These are phyloP conservation scores for Tachina grossa DNA, from an alignment of 2,888 invertebrate species.

Conservation along the genomic window DNA sequence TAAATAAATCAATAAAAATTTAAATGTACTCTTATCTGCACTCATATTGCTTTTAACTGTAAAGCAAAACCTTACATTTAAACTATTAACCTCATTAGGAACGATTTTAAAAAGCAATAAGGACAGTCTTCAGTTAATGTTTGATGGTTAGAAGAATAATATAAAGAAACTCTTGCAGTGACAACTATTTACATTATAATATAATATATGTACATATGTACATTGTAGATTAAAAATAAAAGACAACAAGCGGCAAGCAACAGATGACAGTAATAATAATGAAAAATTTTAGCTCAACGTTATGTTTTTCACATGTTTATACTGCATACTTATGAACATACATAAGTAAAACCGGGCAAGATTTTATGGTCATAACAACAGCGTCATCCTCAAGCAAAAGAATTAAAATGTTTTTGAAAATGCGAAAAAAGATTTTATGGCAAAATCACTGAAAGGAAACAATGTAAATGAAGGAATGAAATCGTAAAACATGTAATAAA, in stretches of 20 bases:
- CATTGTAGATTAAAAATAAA: neutral
- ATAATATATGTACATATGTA: no score
- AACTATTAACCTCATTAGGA: slow-evolving; percentile 17
- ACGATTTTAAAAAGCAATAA: neutral
- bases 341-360: slow-evolving; percentile 14
- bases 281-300: slow-evolving; percentile 14
- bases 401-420: neutral
- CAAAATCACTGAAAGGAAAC: neutral
- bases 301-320: slow-evolving; percentile 2
- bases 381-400: slow-evolving; percentile 26
- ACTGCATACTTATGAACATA: neutral
- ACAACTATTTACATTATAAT: neutral
- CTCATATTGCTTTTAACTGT: neutral
- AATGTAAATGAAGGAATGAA: slow-evolving; percentile 7
- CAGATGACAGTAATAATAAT: slow-evolving; percentile 34
- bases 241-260: slow-evolving; percentile 17
- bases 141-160: neutral
- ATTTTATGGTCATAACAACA: slow-evolving; percentile 40
- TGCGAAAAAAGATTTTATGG: neutral
- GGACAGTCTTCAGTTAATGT: neutral
- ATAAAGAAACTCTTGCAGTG: neutral
- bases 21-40: no score
- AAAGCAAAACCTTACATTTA: neutral
- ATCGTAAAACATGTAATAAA: slow-evolving; percentile 31
- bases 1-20: no score